Percentiles rank a stretch among this genome's conserved stretches.
Conservation (phyloP, 2,888 invertebrate species). For the Brachycybe producta region DNA sequence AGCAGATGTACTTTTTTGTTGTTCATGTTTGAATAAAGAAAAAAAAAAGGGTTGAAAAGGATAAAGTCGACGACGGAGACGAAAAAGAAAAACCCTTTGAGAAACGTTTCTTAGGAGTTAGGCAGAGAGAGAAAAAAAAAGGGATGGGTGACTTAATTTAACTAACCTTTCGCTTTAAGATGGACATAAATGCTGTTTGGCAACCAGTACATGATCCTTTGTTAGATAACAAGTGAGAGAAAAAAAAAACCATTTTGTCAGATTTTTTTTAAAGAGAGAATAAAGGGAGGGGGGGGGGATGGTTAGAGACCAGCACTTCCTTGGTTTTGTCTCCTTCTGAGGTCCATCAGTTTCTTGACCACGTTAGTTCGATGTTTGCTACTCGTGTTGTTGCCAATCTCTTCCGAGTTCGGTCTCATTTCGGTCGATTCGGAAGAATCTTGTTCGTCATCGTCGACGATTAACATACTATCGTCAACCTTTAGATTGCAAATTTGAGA, state of each 20-base stretch:
- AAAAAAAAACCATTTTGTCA: neutral
- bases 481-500: too few relatives aligned
- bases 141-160: too few relatives aligned
- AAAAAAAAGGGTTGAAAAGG: too few relatives aligned
- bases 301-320: neutral
- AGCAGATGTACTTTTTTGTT: slow-evolving; percentile 14
- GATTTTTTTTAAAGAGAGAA: neutral
- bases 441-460: slow-evolving; percentile 9
- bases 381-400: neutral
- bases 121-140: too few relatives aligned
- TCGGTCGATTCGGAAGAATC: slow-evolving; percentile 10
- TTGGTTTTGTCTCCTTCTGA: slow-evolving; percentile 11
- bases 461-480: too few relatives aligned
- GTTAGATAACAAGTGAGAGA: neutral
- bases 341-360: slow-evolving; percentile 14
- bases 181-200: slow-evolving; percentile 12
- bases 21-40: too few relatives aligned
- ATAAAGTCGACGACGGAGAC: too few relatives aligned
- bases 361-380: slow-evolving; percentile 12
- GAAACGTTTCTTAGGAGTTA: too few relatives aligned
- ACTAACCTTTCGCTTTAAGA: slow-evolving; percentile 16
- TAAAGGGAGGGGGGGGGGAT: neutral
- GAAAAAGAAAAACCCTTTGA: too few relatives aligned
- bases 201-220: slow-evolving; percentile 14
- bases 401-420: neutral